A percentile compares a stretch with the other conserved stretches of the same genome.
Conservation (phyloP, 2,797 vertebrate species). For the Xyrichtys novacula region DNA sequence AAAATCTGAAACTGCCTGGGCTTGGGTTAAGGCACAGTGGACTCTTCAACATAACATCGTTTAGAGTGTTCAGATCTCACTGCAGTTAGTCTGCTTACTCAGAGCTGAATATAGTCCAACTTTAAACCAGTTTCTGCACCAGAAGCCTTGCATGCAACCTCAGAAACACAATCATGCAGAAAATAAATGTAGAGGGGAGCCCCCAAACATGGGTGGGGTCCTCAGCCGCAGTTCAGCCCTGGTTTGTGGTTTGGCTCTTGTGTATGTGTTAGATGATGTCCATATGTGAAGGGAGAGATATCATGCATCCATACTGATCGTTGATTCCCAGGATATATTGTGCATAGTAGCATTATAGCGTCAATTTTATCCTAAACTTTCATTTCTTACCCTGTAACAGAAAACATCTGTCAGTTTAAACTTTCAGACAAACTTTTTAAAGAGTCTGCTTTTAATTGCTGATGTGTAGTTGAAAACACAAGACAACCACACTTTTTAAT, state of each 20-base stretch:
- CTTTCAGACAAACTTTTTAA: background rate
- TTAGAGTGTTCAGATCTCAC: too few relatives aligned
- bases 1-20: too few relatives aligned
- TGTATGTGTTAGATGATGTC: slow-evolving; percentile 14
- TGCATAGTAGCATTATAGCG: background rate
- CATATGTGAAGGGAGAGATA: slow-evolving; percentile 17
- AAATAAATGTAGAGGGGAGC: slow-evolving; percentile 28
- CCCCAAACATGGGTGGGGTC: slow-evolving; percentile 46
- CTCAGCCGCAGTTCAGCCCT: background rate
- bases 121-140: slow-evolving; percentile 14
- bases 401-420: background rate
- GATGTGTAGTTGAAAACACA: too few relatives aligned
- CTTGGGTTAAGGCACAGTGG: too few relatives aligned
- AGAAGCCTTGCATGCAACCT: slow-evolving; percentile 17
- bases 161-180: slow-evolving; percentile 25
- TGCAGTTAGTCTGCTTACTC: too few relatives aligned
- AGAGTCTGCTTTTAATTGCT: too few relatives aligned
- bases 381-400: too few relatives aligned
- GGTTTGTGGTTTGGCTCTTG: slow-evolving; percentile 36
- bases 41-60: too few relatives aligned
- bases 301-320: background rate
- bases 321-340: background rate
- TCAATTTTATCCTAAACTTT: background rate
- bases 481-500: too few relatives aligned
- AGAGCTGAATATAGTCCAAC: slow-evolving; percentile 1